A percentile compares a stretch with the other conserved stretches of the same genome.
These are phyloP conservation scores for Clarias batrachus DNA, from an alignment of 2,113 vertebrate genomes.

Conservation along the genomic window DNA sequence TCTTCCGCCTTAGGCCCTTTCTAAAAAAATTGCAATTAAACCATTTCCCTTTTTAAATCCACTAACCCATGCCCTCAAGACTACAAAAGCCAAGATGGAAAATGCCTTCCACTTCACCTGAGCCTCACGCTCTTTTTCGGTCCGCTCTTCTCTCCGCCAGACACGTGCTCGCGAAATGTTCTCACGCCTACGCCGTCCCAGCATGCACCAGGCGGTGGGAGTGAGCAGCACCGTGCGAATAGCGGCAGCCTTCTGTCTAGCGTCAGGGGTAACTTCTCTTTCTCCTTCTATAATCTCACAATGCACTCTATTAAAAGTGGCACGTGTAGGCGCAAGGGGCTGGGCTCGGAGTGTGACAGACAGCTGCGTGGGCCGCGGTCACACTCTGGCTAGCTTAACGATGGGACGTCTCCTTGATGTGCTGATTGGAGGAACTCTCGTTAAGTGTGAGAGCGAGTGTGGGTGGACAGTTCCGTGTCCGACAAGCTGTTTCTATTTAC, in stretches of 20 bases:
- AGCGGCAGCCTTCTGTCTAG: constrained; percentile 46
- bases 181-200: constrained; percentile 71
- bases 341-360: constrained; percentile 57
- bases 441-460: constrained; percentile 47
- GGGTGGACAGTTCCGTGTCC: constrained; percentile 69
- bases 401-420: constrained; percentile 28
- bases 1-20: neutral
- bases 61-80: constrained; percentile 18
- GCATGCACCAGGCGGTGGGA: constrained; percentile 55
- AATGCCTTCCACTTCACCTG: neutral
- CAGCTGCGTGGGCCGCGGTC: constrained; percentile 63
- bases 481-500: constrained; percentile 63
- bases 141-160: constrained; percentile 21
- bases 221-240: constrained; percentile 61
- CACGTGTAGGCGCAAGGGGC: constrained; percentile 58
- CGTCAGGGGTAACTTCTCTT: constrained; percentile 52
- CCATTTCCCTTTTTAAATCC: constrained; percentile 23
- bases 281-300: constrained; percentile 56
- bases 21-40: constrained; percentile 30
- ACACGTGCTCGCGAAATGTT: constrained; percentile 54
- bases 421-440: constrained; percentile 43
- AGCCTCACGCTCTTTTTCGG: neutral
- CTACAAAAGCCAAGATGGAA: constrained; percentile 6
- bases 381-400: constrained; percentile 42
- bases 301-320: constrained; percentile 59